These are phyloP conservation scores for Eubucco bourcierii DNA, from an alignment of 2,113 vertebrate genomes.

Conservation along the genomic window DNA sequence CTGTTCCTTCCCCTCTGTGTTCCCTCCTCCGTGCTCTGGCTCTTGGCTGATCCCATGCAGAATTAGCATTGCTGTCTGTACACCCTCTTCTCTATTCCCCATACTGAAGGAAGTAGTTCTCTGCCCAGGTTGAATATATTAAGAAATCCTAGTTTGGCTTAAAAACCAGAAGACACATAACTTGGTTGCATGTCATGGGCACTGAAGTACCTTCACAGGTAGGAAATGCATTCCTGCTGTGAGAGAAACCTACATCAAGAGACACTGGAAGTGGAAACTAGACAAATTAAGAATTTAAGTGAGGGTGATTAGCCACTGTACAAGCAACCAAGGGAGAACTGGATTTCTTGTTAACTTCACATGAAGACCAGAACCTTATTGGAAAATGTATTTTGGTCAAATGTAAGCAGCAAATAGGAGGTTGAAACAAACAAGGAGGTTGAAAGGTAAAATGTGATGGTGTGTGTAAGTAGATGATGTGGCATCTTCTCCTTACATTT, in stretches of 20 bases:
- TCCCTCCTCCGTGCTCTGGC: neutral
- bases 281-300: neutral
- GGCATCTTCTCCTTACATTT: neutral
- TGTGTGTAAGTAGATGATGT: neutral
- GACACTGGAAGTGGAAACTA: neutral
- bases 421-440: neutral
- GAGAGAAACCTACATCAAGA: neutral
- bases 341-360: neutral
- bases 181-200: neutral
- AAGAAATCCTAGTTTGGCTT: neutral
- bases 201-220: neutral
- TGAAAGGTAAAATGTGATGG: neutral
- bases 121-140: neutral
- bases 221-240: neutral
- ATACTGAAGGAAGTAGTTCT: neutral
- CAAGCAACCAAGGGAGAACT: neutral
- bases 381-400: neutral
- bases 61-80: conserved; percentile 7
- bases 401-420: neutral
- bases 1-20: conserved; percentile 17
- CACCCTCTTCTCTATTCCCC: neutral
- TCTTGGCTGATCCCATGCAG: conserved; percentile 4
- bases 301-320: neutral
- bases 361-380: neutral
- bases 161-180: neutral